Evolutionary conservation across 92 coral and sea anemone species (phyloP).

Genomic region (Plumapathes pennacea): DNA sequence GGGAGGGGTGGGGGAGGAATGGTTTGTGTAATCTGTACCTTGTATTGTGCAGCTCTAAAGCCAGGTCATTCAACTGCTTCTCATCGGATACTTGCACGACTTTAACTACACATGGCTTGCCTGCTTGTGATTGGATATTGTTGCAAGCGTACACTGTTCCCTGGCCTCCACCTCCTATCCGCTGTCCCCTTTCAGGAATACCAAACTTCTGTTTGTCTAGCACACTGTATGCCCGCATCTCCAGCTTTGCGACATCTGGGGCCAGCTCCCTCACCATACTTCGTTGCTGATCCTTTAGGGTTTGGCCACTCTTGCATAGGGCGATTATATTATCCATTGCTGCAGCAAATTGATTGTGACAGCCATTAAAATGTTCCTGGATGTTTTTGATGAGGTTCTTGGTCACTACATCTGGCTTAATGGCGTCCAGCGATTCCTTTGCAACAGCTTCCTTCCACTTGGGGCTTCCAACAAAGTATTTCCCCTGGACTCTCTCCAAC

Average conservation of each 20-base stretch:
- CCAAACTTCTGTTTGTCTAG: slow-evolving; percentile 21
- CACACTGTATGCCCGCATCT: slow-evolving; percentile 40
- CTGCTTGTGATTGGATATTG: slow-evolving; percentile 26
- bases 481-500: too few relatives aligned
- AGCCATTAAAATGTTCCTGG: slow-evolving; percentile 7
- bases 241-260: slow-evolving; percentile 43
- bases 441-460: slow-evolving; percentile 27
- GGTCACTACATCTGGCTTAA: neutral
- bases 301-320: slow-evolving; percentile 19
- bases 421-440: slow-evolving; percentile 6
- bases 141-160: slow-evolving; percentile 28
- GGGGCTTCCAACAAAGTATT: slow-evolving; percentile 27
- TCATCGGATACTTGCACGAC: slow-evolving; percentile 29
- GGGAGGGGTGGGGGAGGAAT: too few relatives aligned
- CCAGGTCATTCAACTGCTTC: slow-evolving; percentile 22
- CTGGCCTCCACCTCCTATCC: slow-evolving; percentile 43
- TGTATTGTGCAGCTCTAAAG: slow-evolving; percentile 43
- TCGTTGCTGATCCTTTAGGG: slow-evolving; percentile 38
- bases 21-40: too few relatives aligned
- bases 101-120: slow-evolving; percentile 45
- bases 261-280: slow-evolving; percentile 2
- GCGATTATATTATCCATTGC: slow-evolving; percentile 5
- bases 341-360: slow-evolving; percentile 14
- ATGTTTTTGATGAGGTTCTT: slow-evolving; percentile 11
- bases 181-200: slow-evolving; percentile 29